Evolutionary conservation across 2,113 vertebrate species (phyloP), one percentile per base, ranked within the genome.

Genomic region (Malaclemys terrapin): DNA sequence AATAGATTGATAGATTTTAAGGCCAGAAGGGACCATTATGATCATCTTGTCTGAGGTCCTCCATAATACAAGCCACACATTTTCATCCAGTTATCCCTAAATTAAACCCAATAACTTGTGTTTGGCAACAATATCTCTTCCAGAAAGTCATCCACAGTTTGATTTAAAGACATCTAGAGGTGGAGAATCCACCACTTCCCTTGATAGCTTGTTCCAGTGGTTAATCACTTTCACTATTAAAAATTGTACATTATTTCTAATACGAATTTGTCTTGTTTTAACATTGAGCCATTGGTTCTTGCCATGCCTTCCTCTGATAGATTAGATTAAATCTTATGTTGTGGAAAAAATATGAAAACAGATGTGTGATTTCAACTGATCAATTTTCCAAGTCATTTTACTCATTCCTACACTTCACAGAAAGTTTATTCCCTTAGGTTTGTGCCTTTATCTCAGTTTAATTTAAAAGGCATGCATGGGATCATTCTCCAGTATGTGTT

Each of bases 1-100:
- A 91, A 84, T 13, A 82, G 35, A 9, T 25, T 25, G 76, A 88
- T 89, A 88, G n/a, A 96, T 93, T 95, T 75, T 80, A 84, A 95
- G 90, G 31, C 42, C 85, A 89, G 27, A 92, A 89, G 80, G 85
- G 69, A 49, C 20, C 53, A 80, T 93, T 92, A n/a, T 88, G 95
- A 92, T 95, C 52, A 89, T 3, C 20, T 9, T 89, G 22, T 4
- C 27, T 47, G 31, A 84, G 22, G 31, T 92, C 47, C 89, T 89
- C 76, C 81, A 78, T 65, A 87, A 80, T 50, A 12, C 45, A 93
- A 56, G 56, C 50, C 50, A n/a, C 59, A 93, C 80, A 80, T 35
- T 54, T 47, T 62, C 62, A 52, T 82, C 19, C 52, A 62, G 35
- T 27, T 69, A 20, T 35, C 14, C 7, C 16, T 90, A 8, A 49